These are phyloP conservation scores for Vombatus ursinus DNA, from an alignment of 2,113 vertebrate genomes.

Conservation along the genomic window DNA sequence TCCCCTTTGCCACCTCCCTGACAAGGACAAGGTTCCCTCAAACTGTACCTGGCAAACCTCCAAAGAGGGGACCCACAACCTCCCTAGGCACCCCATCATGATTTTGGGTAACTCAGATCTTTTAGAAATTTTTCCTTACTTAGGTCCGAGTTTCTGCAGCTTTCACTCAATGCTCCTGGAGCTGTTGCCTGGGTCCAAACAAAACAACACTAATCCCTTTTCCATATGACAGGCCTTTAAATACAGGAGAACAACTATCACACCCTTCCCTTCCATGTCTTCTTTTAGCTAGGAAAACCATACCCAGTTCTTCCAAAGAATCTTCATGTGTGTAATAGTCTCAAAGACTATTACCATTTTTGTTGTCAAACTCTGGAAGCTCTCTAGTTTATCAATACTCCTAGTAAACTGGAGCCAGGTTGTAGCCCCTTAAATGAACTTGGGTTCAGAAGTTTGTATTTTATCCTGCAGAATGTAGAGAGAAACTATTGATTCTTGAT, in stretches of 20 bases:
- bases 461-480: neutral
- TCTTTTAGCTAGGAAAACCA: neutral
- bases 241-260: neutral
- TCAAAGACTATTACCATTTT: neutral
- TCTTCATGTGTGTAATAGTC: neutral
- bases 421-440: neutral
- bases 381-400: neutral
- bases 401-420: neutral
- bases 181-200: neutral
- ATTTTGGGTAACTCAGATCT: neutral
- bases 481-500: neutral
- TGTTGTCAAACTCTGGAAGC: neutral
- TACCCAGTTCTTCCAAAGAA: neutral
- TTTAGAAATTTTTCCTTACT: neutral
- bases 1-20: neutral
- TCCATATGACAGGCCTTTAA: neutral
- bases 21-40: neutral
- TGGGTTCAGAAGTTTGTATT: neutral
- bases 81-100: neutral
- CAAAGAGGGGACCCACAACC: neutral
- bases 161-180: neutral
- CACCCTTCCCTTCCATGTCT: neutral
- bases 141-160: neutral
- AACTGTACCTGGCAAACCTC: neutral
- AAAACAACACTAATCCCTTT: neutral